Percentiles rank a stretch among this genome's conserved stretches.
These are phyloP conservation scores for Melanerpes aurifrons DNA, from an alignment of 2,113 vertebrate genomes.

Conservation along the genomic window DNA sequence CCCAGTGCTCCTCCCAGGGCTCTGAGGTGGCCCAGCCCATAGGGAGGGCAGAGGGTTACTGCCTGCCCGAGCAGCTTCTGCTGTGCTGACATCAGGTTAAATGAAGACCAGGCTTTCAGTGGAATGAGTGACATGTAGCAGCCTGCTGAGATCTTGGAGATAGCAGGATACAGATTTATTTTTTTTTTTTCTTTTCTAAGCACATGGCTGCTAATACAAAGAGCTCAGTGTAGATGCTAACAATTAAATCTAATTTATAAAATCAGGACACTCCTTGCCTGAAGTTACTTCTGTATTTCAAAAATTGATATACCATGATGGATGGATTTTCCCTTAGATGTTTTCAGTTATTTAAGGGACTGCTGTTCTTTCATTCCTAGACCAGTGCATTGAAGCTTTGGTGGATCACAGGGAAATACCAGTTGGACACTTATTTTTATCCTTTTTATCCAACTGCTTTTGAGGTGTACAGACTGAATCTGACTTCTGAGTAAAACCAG, in stretches of 20 bases:
- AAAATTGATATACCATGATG: background rate
- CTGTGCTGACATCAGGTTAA: background rate
- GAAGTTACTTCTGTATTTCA: background rate
- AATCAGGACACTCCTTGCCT: slow-evolving; percentile 13
- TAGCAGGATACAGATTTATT: background rate
- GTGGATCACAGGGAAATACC: background rate
- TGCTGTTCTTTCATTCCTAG: background rate
- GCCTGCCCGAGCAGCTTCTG: slow-evolving; percentile 10
- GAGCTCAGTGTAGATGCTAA: slow-evolving; percentile 18
- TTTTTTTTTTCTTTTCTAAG: background rate
- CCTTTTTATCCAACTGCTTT: background rate
- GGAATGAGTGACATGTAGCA: slow-evolving; percentile 64
- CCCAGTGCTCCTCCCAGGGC: background rate
- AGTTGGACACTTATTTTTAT: background rate
- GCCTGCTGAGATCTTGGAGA: slow-evolving; percentile 61
- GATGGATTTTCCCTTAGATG: background rate
- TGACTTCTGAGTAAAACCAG: background rate
- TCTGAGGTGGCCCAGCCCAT: background rate
- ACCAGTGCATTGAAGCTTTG: background rate
- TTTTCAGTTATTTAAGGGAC: background rate
- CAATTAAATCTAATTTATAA: slow-evolving; percentile 31
- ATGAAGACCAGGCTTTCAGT: slow-evolving; percentile 31
- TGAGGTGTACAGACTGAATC: background rate
- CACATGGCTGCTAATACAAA: slow-evolving; percentile 53
- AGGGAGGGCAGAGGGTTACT: slow-evolving; percentile 22